Percentiles rank a stretch among this genome's conserved stretches.
Evolutionary conservation across 1,140 invertebrate species (phyloP).

Genomic region (Anadara kagoshimensis): DNA sequence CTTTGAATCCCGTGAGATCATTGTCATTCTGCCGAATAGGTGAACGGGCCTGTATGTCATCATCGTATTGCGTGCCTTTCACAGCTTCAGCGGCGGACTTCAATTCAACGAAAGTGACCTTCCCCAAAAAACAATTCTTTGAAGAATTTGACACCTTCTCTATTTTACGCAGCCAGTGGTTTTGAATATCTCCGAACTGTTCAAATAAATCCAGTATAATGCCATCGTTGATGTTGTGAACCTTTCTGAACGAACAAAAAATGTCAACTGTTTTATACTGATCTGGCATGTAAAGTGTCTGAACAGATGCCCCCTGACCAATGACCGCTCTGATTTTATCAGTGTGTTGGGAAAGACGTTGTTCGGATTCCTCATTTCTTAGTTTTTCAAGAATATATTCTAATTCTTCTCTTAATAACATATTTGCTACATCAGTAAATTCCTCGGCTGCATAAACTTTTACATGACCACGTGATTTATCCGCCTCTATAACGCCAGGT

Average conservation of each 20-base stretch:
- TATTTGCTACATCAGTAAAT: neutral
- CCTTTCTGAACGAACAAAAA: neutral
- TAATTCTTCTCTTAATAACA: slow-evolving; percentile 18
- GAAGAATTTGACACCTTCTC: slow-evolving; percentile 10
- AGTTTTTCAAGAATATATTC: slow-evolving; percentile 26
- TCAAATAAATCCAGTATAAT: slow-evolving; percentile 20
- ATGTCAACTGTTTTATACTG: slow-evolving; percentile 47
- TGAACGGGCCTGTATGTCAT: slow-evolving; percentile 1
- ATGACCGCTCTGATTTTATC: slow-evolving; percentile 32
- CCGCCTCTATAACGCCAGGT: slow-evolving; percentile 49
- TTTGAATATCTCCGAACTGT: slow-evolving; percentile 26
- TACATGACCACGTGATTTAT: slow-evolving; percentile 47
- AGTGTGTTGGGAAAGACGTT: slow-evolving; percentile 15
- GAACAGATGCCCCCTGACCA: slow-evolving; percentile 30
- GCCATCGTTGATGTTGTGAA: neutral
- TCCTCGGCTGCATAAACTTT: slow-evolving; percentile 35
- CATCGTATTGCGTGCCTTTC: slow-evolving; percentile 4
- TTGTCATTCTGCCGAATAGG: slow-evolving; percentile 1
- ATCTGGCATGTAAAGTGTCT: slow-evolving; percentile 41
- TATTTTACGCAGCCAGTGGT: neutral
- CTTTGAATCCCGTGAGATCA: slow-evolving; percentile 38
- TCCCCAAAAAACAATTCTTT: slow-evolving; percentile 47
- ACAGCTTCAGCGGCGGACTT: slow-evolving; percentile 48
- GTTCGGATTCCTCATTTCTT: slow-evolving; percentile 35
- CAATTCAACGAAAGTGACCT: slow-evolving; percentile 45